A percentile compares a stretch with the other conserved stretches of the same genome.
phyloP scores from a whole-genome alignment of 2,797 vertebrate genomes.

The Salmo trutta region DNA sequence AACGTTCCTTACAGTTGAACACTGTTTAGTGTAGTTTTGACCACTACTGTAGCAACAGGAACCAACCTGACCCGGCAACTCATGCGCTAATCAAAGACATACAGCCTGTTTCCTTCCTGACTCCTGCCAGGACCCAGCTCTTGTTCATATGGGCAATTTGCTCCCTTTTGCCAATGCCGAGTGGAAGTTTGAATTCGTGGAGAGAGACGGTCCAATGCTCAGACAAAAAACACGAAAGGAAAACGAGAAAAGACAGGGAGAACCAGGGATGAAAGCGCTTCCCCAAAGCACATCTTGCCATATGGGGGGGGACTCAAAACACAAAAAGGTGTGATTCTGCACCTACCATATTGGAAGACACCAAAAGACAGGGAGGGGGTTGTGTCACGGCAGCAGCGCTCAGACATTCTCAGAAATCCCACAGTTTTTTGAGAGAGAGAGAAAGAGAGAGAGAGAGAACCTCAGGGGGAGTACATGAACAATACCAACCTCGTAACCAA shows the following conservation, averaged over 20 bases:
- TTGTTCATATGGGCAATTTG: constrained; percentile 12
- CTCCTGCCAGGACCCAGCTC: not conserved
- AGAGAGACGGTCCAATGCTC: constrained; percentile 5
- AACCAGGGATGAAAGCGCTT: constrained; percentile 3
- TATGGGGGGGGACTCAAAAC: not conserved
- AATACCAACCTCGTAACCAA: not conserved
- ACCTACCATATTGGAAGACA: constrained; percentile 41
- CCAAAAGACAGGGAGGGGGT: constrained; percentile 23
- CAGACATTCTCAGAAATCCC: not conserved
- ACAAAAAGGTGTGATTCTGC: constrained; percentile 53
- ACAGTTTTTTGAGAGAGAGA: too few relatives aligned
- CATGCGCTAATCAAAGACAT: constrained; percentile 19
- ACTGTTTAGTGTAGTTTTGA: not conserved
- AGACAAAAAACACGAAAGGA: not conserved
- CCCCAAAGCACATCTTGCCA: not conserved
- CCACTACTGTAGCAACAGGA: not conserved
- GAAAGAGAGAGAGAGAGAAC: not conserved
- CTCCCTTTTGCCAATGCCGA: not conserved
- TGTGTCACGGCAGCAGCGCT: not conserved
- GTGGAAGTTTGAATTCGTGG: not conserved
- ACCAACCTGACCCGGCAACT: not conserved
- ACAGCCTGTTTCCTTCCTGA: not conserved
- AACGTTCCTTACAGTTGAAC: not conserved
- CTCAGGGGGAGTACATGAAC: constrained; percentile 4
- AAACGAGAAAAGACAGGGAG: not conserved